Base-by-base conservation (phyloP, 2,113 vertebrate species). In the Ptyas mucosa region DNA sequence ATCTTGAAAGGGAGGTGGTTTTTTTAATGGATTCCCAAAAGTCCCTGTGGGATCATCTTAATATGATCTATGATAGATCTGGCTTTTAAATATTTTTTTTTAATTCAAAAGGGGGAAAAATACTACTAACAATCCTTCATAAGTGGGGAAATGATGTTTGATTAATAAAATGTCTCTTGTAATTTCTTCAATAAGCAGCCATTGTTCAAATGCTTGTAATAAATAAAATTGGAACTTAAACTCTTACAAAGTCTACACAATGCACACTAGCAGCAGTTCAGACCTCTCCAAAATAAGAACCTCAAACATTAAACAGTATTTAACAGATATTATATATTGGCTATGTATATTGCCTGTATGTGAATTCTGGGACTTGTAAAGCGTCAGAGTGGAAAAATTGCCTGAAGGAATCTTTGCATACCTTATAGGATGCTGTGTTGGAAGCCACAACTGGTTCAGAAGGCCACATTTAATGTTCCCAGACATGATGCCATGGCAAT, bases 1-100 rank as follows among this genome's bases (percentile, higher is more conserved):
- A 39, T 94, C 95, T 96, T 89, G 94, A 95, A 93, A 94, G 21
- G 4, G 88, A 24, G 94, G 75, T 88, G 43, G 43, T 0, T 86
- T 23, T 0, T 86, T 95, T 94, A 91, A 92, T 92, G 58, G 8
- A 54, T 87, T 81, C 85, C 54, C 91, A 75, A 95, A 94, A 94
- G 94, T 92, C 92, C 90, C 0, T 14, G 10, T 39, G 75, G 18
- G 75, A 43, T 39, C 69, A 75, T 81, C 75, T 81, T 43, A 81
- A 81, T 81, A 43, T 43, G 34, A 20, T 81, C 34, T 20, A 9
- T 43, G 34, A 81, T 43, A 9, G 8, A 81, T 81, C 15, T 81
- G 69, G 24, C 21, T 90, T 39, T 11, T 34, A 39, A 20, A 26
- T 5, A 18, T 51, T 54, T 11, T 26, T 93, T 3, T 89, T 64